Evolutionary conservation across 1,140 invertebrate genomes (phyloP).

Genomic region (Hermetia illucens): DNA sequence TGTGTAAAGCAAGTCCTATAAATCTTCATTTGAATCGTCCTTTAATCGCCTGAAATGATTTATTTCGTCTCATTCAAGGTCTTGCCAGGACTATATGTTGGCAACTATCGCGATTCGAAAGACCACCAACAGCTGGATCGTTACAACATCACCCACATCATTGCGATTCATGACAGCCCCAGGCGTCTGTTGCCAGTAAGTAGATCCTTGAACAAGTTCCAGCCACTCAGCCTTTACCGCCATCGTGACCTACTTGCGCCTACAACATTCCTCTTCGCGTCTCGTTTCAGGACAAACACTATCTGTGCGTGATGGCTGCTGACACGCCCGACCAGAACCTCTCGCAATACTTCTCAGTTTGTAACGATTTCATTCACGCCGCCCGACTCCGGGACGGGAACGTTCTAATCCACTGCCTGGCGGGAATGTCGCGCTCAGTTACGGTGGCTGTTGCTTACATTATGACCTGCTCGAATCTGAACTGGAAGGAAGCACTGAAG

Average conservation of each 20-base stretch:
- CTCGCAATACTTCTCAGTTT: slow-evolving; percentile 79
- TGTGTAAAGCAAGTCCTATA: background rate
- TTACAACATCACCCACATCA: slow-evolving; percentile 87
- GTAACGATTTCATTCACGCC: slow-evolving; percentile 92
- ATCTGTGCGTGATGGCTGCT: slow-evolving; percentile 84
- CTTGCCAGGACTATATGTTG: slow-evolving; percentile 71
- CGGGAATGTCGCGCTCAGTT: slow-evolving; percentile 91
- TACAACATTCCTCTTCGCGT: slow-evolving; percentile 7
- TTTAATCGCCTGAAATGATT: no score
- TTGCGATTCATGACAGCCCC: slow-evolving; percentile 89
- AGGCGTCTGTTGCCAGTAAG: slow-evolving; percentile 67
- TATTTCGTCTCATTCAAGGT: no score
- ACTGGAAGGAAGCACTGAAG: slow-evolving; percentile 85
- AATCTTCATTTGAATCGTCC: background rate
- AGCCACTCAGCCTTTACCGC: background rate
- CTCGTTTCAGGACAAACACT: slow-evolving; percentile 87
- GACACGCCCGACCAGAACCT: slow-evolving; percentile 89
- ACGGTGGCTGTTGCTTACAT: slow-evolving; percentile 74
- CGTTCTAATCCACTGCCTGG: slow-evolving; percentile 91
- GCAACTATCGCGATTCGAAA: slow-evolving; percentile 85
- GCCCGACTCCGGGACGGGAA: slow-evolving; percentile 76
- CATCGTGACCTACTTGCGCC: background rate
- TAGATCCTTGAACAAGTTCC: slow-evolving; percentile 12
- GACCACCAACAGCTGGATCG: slow-evolving; percentile 73
- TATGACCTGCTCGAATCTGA: slow-evolving; percentile 83